Evolutionary conservation across 2,888 invertebrate species (phyloP).

Genomic region (Brassicogethes aeneus): DNA sequence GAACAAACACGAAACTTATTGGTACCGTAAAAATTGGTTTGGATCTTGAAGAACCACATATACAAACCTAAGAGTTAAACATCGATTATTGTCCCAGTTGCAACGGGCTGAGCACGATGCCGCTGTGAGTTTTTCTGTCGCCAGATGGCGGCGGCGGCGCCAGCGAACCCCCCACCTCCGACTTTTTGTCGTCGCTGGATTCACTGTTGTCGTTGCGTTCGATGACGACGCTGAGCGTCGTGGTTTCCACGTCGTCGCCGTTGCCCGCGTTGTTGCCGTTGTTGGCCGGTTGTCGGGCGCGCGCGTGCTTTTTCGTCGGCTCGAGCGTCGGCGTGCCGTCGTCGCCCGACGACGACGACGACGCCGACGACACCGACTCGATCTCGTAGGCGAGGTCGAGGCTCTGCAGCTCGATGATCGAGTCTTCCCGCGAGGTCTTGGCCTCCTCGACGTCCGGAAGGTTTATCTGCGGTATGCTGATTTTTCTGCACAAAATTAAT

Average conservation of each 20-base stretch:
- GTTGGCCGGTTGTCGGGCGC: conserved; percentile 32
- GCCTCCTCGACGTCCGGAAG: conserved; percentile 28
- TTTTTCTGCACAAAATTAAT: conserved; percentile 7
- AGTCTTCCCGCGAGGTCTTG: conserved; percentile 33
- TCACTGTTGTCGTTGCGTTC: conserved; percentile 31
- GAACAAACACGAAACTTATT: too few relatives aligned
- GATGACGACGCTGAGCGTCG: conserved; percentile 42
- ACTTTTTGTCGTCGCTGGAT: conserved; percentile 21
- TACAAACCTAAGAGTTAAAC: not conserved
- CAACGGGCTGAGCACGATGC: conserved; percentile 55
- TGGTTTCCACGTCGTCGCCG: conserved; percentile 45
- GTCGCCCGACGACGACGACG: too few relatives aligned
- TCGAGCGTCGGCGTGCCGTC: conserved; percentile 15
- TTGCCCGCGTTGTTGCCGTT: conserved; percentile 27
- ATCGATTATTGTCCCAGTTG: conserved; percentile 45
- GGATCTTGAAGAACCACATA: too few relatives aligned
- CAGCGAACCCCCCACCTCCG: too few relatives aligned
- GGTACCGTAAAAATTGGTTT: too few relatives aligned
- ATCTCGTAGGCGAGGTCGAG: conserved; percentile 34
- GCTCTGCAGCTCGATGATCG: conserved; percentile 41
- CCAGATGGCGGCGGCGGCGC: conserved; percentile 16
- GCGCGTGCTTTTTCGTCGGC: conserved; percentile 26
- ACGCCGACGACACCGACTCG: conserved; percentile 35
- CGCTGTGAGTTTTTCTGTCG: conserved; percentile 41
- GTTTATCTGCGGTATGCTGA: conserved; percentile 25